Conservation (phyloP, 2,113 vertebrate species). For the Cheilinus undulatus region DNA sequence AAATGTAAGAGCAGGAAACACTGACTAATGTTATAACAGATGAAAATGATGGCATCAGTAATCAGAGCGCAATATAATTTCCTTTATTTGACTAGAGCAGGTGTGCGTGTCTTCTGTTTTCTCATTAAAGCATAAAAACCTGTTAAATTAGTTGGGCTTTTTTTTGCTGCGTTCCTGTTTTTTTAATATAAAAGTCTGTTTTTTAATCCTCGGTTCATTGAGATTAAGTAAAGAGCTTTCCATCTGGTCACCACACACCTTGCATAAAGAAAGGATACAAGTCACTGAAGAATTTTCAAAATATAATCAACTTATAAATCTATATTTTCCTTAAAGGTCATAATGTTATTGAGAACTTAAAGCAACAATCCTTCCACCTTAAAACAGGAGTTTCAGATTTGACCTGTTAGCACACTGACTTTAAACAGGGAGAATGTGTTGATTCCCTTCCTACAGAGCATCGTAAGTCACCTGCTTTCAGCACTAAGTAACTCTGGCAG, state of each 20-base stretch:
- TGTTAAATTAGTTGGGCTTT: too few relatives aligned
- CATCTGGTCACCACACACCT: constrained; percentile 27
- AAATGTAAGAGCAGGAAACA: constrained; percentile 3
- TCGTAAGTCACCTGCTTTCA: too few relatives aligned
- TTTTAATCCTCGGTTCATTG: constrained; percentile 28
- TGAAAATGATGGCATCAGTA: not conserved
- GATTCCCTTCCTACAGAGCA: too few relatives aligned
- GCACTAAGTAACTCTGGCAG: too few relatives aligned
- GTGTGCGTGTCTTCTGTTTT: not conserved
- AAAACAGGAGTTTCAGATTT: too few relatives aligned
- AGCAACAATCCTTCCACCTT: too few relatives aligned
- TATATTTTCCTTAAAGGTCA: too few relatives aligned
- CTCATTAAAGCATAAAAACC: too few relatives aligned
- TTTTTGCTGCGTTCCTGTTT: constrained; percentile 16
- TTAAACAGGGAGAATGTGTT: too few relatives aligned
- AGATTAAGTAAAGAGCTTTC: constrained; percentile 22
- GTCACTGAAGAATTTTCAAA: constrained; percentile 16
- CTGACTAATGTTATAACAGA: not conserved
- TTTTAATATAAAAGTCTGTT: constrained; percentile 40
- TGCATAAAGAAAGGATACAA: not conserved
- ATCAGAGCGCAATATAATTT: not conserved
- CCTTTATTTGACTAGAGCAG: not conserved
- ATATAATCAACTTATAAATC: not conserved
- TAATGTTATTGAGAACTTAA: too few relatives aligned
- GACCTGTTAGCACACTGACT: too few relatives aligned